These are phyloP conservation scores for Syngnathus rostellatus DNA, from an alignment of 2,797 vertebrate genomes.

Conservation along the genomic window DNA sequence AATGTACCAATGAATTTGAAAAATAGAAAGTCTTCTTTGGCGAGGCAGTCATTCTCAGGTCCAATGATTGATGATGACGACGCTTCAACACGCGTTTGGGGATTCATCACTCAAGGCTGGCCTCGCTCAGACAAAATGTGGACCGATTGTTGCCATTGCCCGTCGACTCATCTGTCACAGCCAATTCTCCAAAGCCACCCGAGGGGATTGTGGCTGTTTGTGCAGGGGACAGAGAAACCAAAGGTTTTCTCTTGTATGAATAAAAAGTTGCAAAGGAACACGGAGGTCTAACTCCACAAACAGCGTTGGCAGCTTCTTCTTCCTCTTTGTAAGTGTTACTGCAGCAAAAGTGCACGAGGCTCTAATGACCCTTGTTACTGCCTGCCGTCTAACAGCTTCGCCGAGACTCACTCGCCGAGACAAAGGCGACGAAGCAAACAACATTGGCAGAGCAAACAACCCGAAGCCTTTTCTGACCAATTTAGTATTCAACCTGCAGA, in stretches of 20 bases:
- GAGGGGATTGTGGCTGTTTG: not conserved
- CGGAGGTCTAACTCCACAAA: conserved; percentile 16
- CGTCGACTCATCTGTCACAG: not conserved
- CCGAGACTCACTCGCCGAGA: conserved; percentile 10
- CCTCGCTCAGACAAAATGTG: not conserved
- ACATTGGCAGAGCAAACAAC: not conserved
- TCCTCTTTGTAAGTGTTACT: conserved; percentile 45
- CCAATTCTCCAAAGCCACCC: not conserved
- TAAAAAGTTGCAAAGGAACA: conserved; percentile 30
- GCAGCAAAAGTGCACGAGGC: conserved; percentile 20
- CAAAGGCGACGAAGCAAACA: conserved; percentile 6
- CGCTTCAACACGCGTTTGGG: not conserved
- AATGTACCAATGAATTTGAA: not conserved
- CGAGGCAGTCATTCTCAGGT: not conserved
- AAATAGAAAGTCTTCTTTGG: not conserved
- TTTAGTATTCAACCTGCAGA: not conserved
- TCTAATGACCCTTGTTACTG: conserved; percentile 47
- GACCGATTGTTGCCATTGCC: not conserved
- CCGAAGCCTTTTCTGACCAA: not conserved
- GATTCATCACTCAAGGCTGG: not conserved
- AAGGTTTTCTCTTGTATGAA: conserved; percentile 19
- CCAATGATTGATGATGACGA: conserved; percentile 4
- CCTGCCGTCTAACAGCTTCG: not conserved
- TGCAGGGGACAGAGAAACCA: not conserved
- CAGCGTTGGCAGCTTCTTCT: conserved; percentile 25